Base-by-base conservation (phyloP, 2,888 invertebrate genomes). In the Heliconius sara region DNA sequence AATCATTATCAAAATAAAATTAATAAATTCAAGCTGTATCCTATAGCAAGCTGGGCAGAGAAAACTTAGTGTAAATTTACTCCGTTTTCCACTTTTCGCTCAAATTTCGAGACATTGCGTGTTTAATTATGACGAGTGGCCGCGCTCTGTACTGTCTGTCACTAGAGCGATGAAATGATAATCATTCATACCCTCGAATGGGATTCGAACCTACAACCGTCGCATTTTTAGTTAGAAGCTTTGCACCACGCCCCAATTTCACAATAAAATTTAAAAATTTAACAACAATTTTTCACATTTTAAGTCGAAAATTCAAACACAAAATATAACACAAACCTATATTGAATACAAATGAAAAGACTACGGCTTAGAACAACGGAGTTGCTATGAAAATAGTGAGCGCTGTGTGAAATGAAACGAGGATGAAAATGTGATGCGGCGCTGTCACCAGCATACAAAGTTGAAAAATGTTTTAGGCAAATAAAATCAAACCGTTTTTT, bases 371-470 rank as follows among this genome's bases (percentile, higher is more conserved):
- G 72, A 78, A 72, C 78, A 80, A 80, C 76, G 68, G 66, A 71
- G 63, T 75, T 30, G 43, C 78, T 77, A 67, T 78, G 52, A 74
- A 79, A 68, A 79, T 76, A 70, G 79, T 67, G 63, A 66, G 74
- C 75, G 60, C 72, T 47, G 68, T 39, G 73, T 65, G 47, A 75
- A 75, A 67, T 76, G 72, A 81, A 82, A 79, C 78, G 77, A 67
- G 52, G 73, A 77, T 79, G 76, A 71, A 78, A 79, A 65, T 76
- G 52, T n/a, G 77, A 77, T 78, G 76, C 80, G 80, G 72, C 76
- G 68, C 78, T 78, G 80, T 80, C 81, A 78, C 52, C 78, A 75
- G 63, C 78, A 78, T 78, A 81, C 78, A 78, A 67, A 76, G 72
- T 78, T 78, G 73, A 65, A 76, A 75, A 80, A 80, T 66, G 68